Evolutionary conservation across 2,888 invertebrate genomes (phyloP).

Genomic region (Drosophila mimica): DNA sequence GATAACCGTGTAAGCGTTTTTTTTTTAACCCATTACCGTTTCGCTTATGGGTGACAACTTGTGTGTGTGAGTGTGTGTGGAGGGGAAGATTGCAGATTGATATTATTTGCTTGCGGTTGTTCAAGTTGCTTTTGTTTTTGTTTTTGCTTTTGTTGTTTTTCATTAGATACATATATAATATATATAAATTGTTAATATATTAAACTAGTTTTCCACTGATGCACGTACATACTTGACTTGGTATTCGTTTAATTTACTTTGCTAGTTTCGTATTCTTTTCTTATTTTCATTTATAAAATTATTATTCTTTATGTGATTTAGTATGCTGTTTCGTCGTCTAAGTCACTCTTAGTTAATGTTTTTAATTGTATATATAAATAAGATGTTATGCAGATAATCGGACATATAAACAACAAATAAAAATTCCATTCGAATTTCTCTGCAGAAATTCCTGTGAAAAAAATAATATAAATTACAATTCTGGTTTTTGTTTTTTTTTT

Average conservation of each 20-base stretch:
- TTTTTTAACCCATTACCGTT: slow-evolving; percentile 39
- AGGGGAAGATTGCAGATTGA: slow-evolving; percentile 54
- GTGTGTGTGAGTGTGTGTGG: slow-evolving; percentile 32
- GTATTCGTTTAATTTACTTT: slow-evolving; percentile 70
- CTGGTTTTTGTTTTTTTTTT: neutral
- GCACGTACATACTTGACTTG: slow-evolving; percentile 73
- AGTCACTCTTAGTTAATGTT: slow-evolving; percentile 71
- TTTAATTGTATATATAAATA: slow-evolving; percentile 61
- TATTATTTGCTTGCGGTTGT: slow-evolving; percentile 52
- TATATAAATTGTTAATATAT: slow-evolving; percentile 71
- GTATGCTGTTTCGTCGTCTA: slow-evolving; percentile 69
- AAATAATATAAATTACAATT: slow-evolving; percentile 28
- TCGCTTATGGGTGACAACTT: slow-evolving; percentile 40
- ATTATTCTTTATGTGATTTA: slow-evolving; percentile 60
- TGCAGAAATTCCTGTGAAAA: slow-evolving; percentile 18
- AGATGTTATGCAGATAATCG: slow-evolving; percentile 30
- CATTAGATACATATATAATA: slow-evolving; percentile 55
- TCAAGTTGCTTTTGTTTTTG: slow-evolving; percentile 29
- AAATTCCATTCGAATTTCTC: slow-evolving; percentile 11
- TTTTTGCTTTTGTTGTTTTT: slow-evolving; percentile 33
- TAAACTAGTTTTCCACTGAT: slow-evolving; percentile 71
- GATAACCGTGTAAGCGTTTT: slow-evolving; percentile 69
- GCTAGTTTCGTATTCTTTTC: slow-evolving; percentile 64
- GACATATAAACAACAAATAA: slow-evolving; percentile 12
- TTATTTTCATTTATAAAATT: slow-evolving; percentile 68